These are phyloP conservation scores for Eueremaeus valkanovi DNA, from an alignment of 2,888 invertebrate genomes.

Conservation along the genomic window DNA sequence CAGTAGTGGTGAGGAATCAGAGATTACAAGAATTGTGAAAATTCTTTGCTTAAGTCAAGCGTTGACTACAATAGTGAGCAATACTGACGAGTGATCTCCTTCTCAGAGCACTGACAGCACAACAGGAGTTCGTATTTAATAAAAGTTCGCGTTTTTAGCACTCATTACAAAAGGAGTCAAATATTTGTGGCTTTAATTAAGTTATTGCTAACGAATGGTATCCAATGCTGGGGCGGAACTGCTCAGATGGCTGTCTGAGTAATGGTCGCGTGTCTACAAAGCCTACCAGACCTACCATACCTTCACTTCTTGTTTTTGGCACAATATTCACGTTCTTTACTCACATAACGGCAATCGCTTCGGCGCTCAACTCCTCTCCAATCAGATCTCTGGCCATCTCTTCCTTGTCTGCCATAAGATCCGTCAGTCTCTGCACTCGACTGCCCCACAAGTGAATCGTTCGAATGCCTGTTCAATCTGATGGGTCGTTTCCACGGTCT, in stretches of 20 bases:
- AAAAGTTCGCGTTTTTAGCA: background rate
- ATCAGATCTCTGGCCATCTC: background rate
- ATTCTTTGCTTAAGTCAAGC: background rate
- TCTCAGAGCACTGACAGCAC: background rate
- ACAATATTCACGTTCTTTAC: background rate
- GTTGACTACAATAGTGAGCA: background rate
- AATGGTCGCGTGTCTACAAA: background rate
- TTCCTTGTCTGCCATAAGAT: background rate
- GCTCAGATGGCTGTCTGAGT: background rate
- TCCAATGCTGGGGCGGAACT: background rate
- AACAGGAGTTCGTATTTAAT: background rate
- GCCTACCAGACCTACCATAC: too few relatives aligned
- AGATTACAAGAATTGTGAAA: background rate
- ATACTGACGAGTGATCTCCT: background rate
- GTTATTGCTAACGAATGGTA: background rate
- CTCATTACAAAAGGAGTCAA: background rate
- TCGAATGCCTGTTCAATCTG: background rate
- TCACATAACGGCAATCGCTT: background rate
- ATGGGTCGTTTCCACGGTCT: constrained; percentile 63
- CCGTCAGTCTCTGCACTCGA: too few relatives aligned
- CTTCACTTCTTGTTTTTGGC: background rate
- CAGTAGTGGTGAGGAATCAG: too few relatives aligned
- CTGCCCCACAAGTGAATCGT: background rate
- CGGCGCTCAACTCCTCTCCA: background rate
- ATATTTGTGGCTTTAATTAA: constrained; percentile 7